Evolutionary conservation across 2,888 invertebrate species (phyloP).

Genomic region (Arge pagana): DNA sequence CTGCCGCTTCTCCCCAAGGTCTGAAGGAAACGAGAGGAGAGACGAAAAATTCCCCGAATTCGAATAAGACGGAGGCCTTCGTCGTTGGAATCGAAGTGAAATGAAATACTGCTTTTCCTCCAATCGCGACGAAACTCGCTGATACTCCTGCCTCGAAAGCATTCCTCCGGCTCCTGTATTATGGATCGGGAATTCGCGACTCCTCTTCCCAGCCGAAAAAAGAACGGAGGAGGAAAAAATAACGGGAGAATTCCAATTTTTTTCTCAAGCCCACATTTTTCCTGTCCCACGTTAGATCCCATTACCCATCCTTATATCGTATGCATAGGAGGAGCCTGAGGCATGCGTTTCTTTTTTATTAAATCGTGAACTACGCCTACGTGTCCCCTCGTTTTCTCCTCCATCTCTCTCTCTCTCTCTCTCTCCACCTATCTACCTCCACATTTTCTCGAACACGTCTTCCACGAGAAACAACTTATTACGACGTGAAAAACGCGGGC

Average conservation of each 20-base stretch:
- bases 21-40: too few relatives aligned
- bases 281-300: constrained; percentile 8
- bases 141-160: constrained; percentile 6
- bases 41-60: too few relatives aligned
- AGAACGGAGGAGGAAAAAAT: background rate
- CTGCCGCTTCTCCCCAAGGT: too few relatives aligned
- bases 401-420: background rate
- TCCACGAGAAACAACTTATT: too few relatives aligned
- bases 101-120: too few relatives aligned
- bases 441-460: too few relatives aligned
- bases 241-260: too few relatives aligned
- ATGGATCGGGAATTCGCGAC: constrained; percentile 33
- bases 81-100: too few relatives aligned
- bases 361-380: constrained; percentile 14
- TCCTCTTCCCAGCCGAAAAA: constrained; percentile 41
- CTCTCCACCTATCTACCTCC: background rate
- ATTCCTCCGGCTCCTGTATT: constrained; percentile 22
- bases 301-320: constrained; percentile 17
- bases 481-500: too few relatives aligned
- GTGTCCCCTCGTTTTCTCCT: background rate
- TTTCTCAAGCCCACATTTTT: too few relatives aligned
- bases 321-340: constrained; percentile 19
- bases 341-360: background rate
- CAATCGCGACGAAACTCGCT: constrained; percentile 15
- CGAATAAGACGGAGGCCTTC: constrained; percentile 11